These are phyloP conservation scores for Percopsis omiscomaycus DNA, from an alignment of 2,797 vertebrate genomes.

Conservation along the genomic window DNA sequence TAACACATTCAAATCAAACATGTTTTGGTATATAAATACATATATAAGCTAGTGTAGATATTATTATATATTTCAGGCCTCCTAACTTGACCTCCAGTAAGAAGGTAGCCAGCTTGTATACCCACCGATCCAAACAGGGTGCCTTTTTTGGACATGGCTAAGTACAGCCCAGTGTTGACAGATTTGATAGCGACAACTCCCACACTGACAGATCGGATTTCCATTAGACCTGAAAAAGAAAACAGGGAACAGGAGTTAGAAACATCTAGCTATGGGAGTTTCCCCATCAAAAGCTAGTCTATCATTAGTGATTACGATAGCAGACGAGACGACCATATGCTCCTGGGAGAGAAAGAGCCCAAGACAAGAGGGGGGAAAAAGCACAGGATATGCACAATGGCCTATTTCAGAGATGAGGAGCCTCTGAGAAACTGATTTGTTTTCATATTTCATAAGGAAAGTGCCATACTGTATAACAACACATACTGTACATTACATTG, in stretches of 20 bases:
- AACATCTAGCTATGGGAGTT: conserved; percentile 58
- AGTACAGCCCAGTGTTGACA: conserved; percentile 89
- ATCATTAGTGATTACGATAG: conserved; percentile 71
- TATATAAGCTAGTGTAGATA: no score
- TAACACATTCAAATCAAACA: conserved; percentile 34
- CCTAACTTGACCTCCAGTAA: conserved; percentile 52
- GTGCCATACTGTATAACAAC: neutral
- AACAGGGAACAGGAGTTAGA: conserved; percentile 68
- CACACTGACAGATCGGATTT: conserved; percentile 92
- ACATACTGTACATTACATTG: neutral
- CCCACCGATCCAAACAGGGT: conserved; percentile 93
- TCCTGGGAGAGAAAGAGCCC: conserved; percentile 28
- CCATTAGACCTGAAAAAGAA: conserved; percentile 85
- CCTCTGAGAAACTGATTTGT: neutral
- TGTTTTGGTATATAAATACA: conserved; percentile 20
- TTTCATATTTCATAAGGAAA: neutral
- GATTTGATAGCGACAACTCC: conserved; percentile 92
- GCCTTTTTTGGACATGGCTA: conserved; percentile 93
- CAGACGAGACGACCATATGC: conserved; percentile 59
- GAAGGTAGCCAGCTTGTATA: conserved; percentile 65
- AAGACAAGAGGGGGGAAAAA: conserved; percentile 42
- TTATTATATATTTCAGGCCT: conserved; percentile 14
- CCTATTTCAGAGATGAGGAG: conserved; percentile 28
- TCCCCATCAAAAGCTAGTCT: conserved; percentile 70
- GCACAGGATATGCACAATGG: conserved; percentile 31